Percentiles rank a stretch among this genome's conserved stretches.
phyloP scores from a whole-genome alignment of 2,113 vertebrate genomes.

The Zapornia atra region DNA sequence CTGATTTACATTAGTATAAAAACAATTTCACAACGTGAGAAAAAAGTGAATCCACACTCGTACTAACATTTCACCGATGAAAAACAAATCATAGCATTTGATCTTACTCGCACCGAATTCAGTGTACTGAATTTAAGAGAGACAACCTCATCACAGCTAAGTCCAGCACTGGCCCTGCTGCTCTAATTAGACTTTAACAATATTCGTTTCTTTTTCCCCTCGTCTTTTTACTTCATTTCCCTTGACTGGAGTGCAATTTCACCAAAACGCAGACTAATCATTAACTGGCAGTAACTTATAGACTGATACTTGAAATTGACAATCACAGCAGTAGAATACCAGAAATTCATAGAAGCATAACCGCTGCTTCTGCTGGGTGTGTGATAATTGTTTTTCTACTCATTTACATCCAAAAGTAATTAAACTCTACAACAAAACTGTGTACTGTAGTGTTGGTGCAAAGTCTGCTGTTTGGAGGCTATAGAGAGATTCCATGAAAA shows the following conservation, averaged over 20 bases:
- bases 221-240: conserved; percentile 55
- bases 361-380: background rate
- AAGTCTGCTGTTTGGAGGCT: background rate
- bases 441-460: background rate
- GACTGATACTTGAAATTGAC: conserved; percentile 31
- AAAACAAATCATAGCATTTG: conserved; percentile 23
- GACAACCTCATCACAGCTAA: background rate
- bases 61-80: conserved; percentile 17
- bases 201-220: background rate
- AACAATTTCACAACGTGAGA: background rate
- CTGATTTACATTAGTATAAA: conserved; percentile 13
- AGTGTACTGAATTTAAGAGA: conserved; percentile 13
- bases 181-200: conserved; percentile 32
- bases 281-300: conserved; percentile 26
- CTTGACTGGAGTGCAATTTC: conserved; percentile 52
- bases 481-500: conserved; percentile 3
- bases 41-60: conserved; percentile 10
- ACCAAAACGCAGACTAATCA: conserved; percentile 8
- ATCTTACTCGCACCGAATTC: conserved; percentile 22
- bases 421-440: background rate
- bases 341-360: conserved; percentile 15
- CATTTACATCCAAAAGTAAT: conserved; percentile 31
- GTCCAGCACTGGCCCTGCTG: background rate
- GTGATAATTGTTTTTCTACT: conserved; percentile 30
- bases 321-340: background rate